A percentile compares a stretch with the other conserved stretches of the same genome.
Conservation (phyloP, 2,797 vertebrate species). For the Kryptolebias ocellatus region DNA sequence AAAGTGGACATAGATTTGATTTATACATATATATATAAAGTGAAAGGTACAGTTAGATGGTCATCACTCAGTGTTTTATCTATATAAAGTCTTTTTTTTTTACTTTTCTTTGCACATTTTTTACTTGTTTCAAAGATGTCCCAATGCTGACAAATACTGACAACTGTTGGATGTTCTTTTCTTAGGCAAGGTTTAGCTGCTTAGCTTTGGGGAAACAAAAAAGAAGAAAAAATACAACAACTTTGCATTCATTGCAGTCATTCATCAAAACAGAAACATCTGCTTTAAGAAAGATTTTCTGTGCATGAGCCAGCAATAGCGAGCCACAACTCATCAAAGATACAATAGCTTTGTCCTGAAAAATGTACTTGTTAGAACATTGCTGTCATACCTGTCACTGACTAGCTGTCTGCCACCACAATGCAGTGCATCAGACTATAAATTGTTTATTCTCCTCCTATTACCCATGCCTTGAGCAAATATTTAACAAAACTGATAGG, state of each 20-base stretch:
- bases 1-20: constrained; percentile 47
- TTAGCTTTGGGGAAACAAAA: not conserved
- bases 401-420: constrained; percentile 45
- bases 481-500: constrained; percentile 46
- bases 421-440: constrained; percentile 33
- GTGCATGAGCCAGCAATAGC: constrained; percentile 26
- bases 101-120: not conserved
- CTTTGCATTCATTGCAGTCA: constrained; percentile 42
- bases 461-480: constrained; percentile 35
- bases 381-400: constrained; percentile 51
- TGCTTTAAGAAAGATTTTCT: constrained; percentile 35
- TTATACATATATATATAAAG: constrained; percentile 21
- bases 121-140: not conserved
- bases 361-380: constrained; percentile 43
- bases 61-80: not conserved
- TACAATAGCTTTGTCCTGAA: constrained; percentile 49
- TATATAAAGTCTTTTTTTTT: not conserved
- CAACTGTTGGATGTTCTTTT: constrained; percentile 11
- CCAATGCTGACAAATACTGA: constrained; percentile 1
- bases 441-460: constrained; percentile 51
- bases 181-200: constrained; percentile 23
- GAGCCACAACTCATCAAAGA: constrained; percentile 49
- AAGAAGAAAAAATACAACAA: not conserved
- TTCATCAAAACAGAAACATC: constrained; percentile 50
- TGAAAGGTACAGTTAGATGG: not conserved